Base-by-base conservation (phyloP, 2,797 vertebrate species). In the Hybognathus amarus region DNA sequence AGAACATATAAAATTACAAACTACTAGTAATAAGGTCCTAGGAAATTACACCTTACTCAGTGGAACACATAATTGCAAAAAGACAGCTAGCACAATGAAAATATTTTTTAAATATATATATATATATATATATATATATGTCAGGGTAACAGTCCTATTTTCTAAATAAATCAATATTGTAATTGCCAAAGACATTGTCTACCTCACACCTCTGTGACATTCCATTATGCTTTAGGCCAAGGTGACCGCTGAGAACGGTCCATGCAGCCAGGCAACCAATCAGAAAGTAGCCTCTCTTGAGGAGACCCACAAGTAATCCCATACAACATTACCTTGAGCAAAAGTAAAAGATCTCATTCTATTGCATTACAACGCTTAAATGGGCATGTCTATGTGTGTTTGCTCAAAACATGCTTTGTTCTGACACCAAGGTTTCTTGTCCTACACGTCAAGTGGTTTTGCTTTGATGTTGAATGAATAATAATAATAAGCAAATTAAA, bases 271-370 rank as follows among this genome's bases (percentile, higher is more conserved):
- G 10, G 6, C 33, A 1, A 66, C 80, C 80, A 82, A 75, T 82
- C 61, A 76, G 33, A 67, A 33, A 75, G 22, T 59, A 74, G 45
- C 27, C 10, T 8, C 61, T 67, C 71, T 76, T 36, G 18, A 82
- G 71, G n/a, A 56, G 71, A 56, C 73, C 33, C 63, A 18, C 11
- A 73, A 27, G 63, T 59, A 83, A 83, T 83, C 73, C 81, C 20
- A 1, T 47, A 82, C 63, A 77, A 47, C 63, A 83, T 83, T 77
- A 83, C 81, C 73, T 68, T 27, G 24, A 45, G 38, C 7, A 8
- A 76, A 52, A 76, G 5, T 11, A 80, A 13, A 82, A 74, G 4
- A 82, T 54, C 61, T 66, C 59, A 24, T 75, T 75, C 70, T 54
- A 45, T 66, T 40, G 30, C 3, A 12, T 70, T 13, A 17, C 8